These are phyloP conservation scores for Gorsachius goisagi DNA, from an alignment of 2,113 vertebrate genomes.

Conservation along the genomic window DNA sequence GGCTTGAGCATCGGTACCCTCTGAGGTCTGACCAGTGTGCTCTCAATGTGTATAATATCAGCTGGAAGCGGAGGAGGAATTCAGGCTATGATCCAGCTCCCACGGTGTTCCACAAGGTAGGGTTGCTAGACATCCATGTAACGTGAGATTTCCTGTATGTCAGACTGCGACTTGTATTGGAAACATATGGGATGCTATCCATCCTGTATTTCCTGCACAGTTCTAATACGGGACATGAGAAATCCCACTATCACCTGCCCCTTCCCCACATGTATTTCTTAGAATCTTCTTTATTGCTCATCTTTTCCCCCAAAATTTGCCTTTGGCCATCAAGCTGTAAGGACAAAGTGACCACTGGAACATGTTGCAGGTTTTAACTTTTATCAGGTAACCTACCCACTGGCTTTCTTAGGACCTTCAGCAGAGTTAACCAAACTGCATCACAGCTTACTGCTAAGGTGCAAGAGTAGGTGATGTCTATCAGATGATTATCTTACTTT, in stretches of 20 bases:
- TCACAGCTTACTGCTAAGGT: not conserved
- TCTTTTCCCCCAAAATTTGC: not conserved
- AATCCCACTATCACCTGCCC: not conserved
- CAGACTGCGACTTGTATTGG: not conserved
- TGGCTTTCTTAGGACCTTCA: not conserved
- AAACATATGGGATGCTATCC: not conserved
- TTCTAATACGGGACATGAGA: not conserved
- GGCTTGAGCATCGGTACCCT: not conserved
- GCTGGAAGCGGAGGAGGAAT: not conserved
- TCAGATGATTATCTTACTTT: not conserved
- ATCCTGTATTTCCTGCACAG: not conserved
- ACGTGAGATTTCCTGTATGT: not conserved
- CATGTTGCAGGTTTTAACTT: not conserved
- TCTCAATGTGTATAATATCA: not conserved
- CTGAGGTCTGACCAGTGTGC: not conserved
- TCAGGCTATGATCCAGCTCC: not conserved
- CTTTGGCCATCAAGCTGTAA: not conserved
- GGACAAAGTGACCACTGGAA: not conserved
- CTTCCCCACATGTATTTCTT: rapidly evolving
- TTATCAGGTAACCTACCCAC: no score
- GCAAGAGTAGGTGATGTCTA: not conserved
- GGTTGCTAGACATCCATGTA: not conserved
- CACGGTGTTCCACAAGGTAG: not conserved
- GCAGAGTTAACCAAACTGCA: not conserved
- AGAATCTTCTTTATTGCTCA: rapidly evolving